A percentile compares a stretch with the other conserved stretches of the same genome.
Conservation (phyloP, 2,888 invertebrate genomes). For the Copidosoma aretas region DNA sequence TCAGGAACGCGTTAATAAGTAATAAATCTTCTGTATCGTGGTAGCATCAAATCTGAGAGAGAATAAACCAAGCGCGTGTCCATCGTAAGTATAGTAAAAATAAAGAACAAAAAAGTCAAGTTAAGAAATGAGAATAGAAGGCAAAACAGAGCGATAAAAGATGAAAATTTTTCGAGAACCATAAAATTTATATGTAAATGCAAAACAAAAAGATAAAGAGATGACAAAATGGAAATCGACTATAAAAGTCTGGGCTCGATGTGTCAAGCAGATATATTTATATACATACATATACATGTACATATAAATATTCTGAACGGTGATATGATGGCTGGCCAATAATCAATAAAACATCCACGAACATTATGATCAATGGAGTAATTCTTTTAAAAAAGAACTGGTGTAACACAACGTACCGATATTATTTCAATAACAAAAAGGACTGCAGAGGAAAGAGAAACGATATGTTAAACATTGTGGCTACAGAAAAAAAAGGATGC, state of each 20-base stretch:
- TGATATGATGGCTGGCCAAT: conserved; percentile 30
- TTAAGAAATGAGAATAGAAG: conserved; percentile 26
- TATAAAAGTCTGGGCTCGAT: conserved; percentile 30
- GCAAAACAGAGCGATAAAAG: conserved; percentile 18
- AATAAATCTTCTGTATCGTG: conserved; percentile 49
- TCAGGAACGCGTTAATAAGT: conserved; percentile 59
- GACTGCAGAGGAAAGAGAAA: too few relatives aligned
- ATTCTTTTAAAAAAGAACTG: background rate
- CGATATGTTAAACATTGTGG: too few relatives aligned
- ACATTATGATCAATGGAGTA: background rate
- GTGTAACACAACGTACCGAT: conserved; percentile 1
- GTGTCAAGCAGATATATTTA: conserved; percentile 19
- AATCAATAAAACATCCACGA: conserved; percentile 7
- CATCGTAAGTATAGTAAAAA: conserved; percentile 49
- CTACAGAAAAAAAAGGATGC: too few relatives aligned
- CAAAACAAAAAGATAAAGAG: conserved; percentile 7
- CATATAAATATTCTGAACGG: conserved; percentile 16
- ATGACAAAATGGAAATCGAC: conserved; percentile 11
- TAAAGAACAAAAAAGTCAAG: conserved; percentile 44
- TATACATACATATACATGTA: too few relatives aligned
- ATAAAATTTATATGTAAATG: background rate
- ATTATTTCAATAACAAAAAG: conserved; percentile 13
- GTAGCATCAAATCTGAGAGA: conserved; percentile 56
- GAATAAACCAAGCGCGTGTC: conserved; percentile 50
- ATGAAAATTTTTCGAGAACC: background rate